These are phyloP conservation scores for Ceriagrion tenellum DNA, from an alignment of 2,888 invertebrate species.

Conservation along the genomic window DNA sequence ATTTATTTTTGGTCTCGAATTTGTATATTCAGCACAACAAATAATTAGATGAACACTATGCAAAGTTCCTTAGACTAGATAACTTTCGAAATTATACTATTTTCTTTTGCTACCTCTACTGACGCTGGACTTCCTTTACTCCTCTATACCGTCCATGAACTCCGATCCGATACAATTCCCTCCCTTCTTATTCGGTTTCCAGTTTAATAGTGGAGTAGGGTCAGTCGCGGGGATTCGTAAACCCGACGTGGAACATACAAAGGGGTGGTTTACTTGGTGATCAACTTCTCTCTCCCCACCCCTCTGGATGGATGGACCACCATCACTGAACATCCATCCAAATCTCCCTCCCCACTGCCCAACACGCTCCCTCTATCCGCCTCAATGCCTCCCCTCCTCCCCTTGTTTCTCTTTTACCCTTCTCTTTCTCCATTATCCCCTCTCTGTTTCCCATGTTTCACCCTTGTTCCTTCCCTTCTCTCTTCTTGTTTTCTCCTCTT, in stretches of 20 bases:
- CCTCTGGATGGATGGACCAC: not conserved
- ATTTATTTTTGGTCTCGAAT: no score
- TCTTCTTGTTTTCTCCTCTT: not conserved
- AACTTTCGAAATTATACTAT: no score
- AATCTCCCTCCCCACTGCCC: not conserved
- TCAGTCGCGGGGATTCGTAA: not conserved
- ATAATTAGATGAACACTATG: no score
- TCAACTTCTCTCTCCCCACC: not conserved
- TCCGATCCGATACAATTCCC: no score
- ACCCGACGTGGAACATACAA: not conserved
- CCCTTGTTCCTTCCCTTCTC: not conserved
- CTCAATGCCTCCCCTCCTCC: not conserved
- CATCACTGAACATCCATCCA: not conserved
- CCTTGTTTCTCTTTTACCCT: not conserved
- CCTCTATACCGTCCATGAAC: no score
- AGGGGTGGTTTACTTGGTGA: not conserved
- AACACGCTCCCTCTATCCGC: not conserved
- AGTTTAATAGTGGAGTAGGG: not conserved
- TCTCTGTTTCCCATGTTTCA: not conserved
- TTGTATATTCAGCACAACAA: no score
- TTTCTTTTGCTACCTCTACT: no score
- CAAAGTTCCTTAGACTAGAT: no score
- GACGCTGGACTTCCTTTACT: no score
- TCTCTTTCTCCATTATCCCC: not conserved
- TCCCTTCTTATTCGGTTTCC: not conserved